A percentile compares a stretch with the other conserved stretches of the same genome.
phyloP scores from a whole-genome alignment of 2,797 vertebrate genomes.

The Sorex maritimensis region DNA sequence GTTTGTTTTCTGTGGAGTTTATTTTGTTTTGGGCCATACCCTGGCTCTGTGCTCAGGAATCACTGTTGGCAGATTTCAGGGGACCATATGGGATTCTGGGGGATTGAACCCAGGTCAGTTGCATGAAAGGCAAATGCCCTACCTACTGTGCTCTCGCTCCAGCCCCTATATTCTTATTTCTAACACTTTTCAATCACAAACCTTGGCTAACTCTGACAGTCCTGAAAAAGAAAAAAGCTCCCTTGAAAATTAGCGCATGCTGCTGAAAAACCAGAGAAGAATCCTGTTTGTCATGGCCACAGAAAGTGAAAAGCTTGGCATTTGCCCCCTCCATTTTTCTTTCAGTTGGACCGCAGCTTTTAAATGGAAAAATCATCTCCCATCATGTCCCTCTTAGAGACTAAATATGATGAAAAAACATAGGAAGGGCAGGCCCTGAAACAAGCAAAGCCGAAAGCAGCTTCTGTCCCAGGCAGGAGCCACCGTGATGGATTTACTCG shows the following conservation, averaged over 20 bases:
- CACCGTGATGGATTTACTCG: constrained; percentile 26
- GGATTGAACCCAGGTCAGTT: no score
- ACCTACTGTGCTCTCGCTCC: no score
- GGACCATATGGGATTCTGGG: no score
- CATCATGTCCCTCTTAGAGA: constrained; percentile 53
- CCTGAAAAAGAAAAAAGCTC: constrained; percentile 21
- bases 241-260: constrained; percentile 65
- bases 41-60: no score
- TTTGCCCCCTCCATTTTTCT: constrained; percentile 77
- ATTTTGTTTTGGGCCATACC: no score
- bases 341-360: constrained; percentile 74
- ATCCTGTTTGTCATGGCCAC: constrained; percentile 57
- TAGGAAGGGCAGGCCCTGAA: constrained; percentile 58
- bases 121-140: no score
- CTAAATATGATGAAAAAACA: constrained; percentile 69
- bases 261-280: constrained; percentile 59
- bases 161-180: constrained; percentile 49
- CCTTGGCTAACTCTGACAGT: constrained; percentile 66
- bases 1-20: no score
- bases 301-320: constrained; percentile 72
- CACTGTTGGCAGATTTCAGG: no score
- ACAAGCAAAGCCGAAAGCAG: background rate
- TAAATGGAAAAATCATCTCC: constrained; percentile 80
- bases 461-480: constrained; percentile 37
- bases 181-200: constrained; percentile 68